Percentiles rank a stretch among this genome's conserved stretches.
Evolutionary conservation across 2,888 invertebrate species (phyloP).

Genomic region (Dicyrtomina minuta): DNA sequence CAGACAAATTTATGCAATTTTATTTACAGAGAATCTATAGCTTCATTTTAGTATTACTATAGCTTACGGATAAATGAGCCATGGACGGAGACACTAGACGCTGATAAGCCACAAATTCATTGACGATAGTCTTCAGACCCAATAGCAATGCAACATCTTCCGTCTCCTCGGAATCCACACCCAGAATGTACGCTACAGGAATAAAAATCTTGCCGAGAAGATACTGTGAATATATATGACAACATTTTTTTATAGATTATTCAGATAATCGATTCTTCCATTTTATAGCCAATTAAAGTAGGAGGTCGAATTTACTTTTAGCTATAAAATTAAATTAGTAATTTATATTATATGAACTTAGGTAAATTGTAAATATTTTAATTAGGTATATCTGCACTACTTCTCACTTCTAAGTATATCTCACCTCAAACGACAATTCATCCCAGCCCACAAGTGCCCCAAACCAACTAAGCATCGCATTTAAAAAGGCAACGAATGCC

Average conservation of each 20-base stretch:
- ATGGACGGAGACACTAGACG: constrained; percentile 59
- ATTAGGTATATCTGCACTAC: too few relatives aligned
- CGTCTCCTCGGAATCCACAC: constrained; percentile 65
- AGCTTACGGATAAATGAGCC: constrained; percentile 8
- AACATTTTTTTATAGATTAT: too few relatives aligned
- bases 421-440: constrained; percentile 61
- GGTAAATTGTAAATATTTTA: too few relatives aligned
- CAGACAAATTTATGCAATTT: too few relatives aligned
- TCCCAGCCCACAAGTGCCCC: constrained; percentile 73
- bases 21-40: too few relatives aligned
- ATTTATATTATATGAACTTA: too few relatives aligned
- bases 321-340: too few relatives aligned
- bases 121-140: constrained; percentile 85
- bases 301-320: too few relatives aligned
- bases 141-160: constrained; percentile 77
- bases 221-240: constrained; percentile 63
- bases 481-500: constrained; percentile 80
- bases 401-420: neutral
- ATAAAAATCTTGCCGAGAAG: constrained; percentile 85
- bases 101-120: constrained; percentile 89
- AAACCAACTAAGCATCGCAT: constrained; percentile 77
- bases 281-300: too few relatives aligned
- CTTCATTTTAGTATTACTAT: constrained; percentile 1
- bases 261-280: too few relatives aligned
- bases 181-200: constrained; percentile 88